phyloP scores from a whole-genome alignment of 2,797 vertebrate species.

The Acrossocheilus wenchowensis region DNA sequence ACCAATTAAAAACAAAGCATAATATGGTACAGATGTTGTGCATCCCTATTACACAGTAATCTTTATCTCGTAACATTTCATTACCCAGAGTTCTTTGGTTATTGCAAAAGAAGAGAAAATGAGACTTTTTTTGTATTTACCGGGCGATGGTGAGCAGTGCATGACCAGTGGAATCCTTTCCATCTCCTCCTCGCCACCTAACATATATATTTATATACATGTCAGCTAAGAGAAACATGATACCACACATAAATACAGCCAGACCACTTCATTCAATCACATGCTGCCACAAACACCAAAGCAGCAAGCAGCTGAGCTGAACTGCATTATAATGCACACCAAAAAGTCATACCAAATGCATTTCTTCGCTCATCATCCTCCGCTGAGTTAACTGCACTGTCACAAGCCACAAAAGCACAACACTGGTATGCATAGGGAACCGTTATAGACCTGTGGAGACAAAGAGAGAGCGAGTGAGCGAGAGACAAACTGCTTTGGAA shows the following conservation, averaged over 20 bases:
- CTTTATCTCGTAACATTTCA: background rate
- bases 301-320: background rate
- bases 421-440: slow-evolving; percentile 98
- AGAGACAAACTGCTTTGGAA: slow-evolving; percentile 4
- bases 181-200: slow-evolving; percentile 78
- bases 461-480: background rate
- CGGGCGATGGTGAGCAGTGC: slow-evolving; percentile 94
- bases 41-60: background rate
- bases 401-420: slow-evolving; percentile 93
- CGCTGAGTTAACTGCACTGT: slow-evolving; percentile 78
- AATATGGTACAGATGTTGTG: background rate
- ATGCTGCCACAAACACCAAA: slow-evolving; percentile 11
- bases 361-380: slow-evolving; percentile 80
- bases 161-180: slow-evolving; percentile 86
- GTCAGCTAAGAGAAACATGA: slow-evolving; percentile 3
- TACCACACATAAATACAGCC: background rate
- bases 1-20: background rate
- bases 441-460: slow-evolving; percentile 87
- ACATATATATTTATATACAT: slow-evolving; percentile 38
- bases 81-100: background rate
- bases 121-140: slow-evolving; percentile 69
- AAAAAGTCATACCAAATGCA: slow-evolving; percentile 65
- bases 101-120: background rate
- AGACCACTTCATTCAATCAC: slow-evolving; percentile 25
- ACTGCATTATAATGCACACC: slow-evolving; percentile 21